Base-by-base conservation (phyloP, 2,888 invertebrate species). In the Polia nebulosa region DNA sequence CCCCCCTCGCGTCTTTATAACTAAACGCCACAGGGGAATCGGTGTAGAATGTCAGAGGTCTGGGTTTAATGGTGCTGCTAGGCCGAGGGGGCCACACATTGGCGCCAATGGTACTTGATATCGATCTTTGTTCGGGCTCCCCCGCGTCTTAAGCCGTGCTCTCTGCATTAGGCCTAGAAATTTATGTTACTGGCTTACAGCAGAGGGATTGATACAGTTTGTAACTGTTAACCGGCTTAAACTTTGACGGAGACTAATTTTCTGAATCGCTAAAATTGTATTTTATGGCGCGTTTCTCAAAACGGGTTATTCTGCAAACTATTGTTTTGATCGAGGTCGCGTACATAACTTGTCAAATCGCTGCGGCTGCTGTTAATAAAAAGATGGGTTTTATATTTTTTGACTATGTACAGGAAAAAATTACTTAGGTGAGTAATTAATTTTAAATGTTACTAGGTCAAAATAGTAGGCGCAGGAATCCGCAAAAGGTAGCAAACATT, bases 71-170 rank as follows among this genome's bases (percentile, higher is more conserved):
- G 94, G 93, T 83, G 76, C 77, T 82, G 83, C 82, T 86, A 83
- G 87, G 83, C 86, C 84, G 88, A 89, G 93, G 92, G 92, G 91
- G 87, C 87, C 90, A 91, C 90, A 92, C 92, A 93, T 91, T 89
- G 91, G 91, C 92, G 93, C 92, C 91, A 91, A 89, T 87, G 90
- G 90, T 92, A 91, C 90, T 92, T 91, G 93, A 93, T 95, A 95
- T 95, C 94, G 95, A 95, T 95, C 94, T 95, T 91, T 91, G 92
- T 90, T 88, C 87, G 67, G 55, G 87, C 91, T 94, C 95, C 94
- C 95, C 91, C 89, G 92, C 91, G 92, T 91, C 92, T 93, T 90
- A 89, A 92, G 91, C 92, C 72, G 72, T 83, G 81, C 82, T 83
- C 83, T 83, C 82, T 87, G 92, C 93, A 93, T 94, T 93, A 92